Evolutionary conservation across 2,797 vertebrate genomes (phyloP), one percentile per base, ranked within the genome.

Genomic region (Notoglanidium macrostoma): DNA sequence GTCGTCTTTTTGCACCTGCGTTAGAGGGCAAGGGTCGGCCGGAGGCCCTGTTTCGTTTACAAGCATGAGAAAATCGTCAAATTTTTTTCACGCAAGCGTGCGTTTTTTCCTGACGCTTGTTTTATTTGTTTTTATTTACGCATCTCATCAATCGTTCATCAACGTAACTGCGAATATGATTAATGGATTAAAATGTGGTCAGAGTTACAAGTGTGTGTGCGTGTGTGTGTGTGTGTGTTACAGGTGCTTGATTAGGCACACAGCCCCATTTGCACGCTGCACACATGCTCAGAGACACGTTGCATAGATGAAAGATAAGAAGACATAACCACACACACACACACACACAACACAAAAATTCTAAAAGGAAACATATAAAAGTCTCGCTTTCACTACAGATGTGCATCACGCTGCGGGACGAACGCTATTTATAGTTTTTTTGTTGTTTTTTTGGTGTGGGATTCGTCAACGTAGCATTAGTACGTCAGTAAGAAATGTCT

Each of bases 211-310:
- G 93, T 93, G 93, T 68, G 86, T 67, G 63, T 79, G 12, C 83
- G 51, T 73, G 93, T 93, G 93, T 76, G 35, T 85, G 74, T 67
- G 81, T 79, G 14, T 85, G 61, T 72, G 70, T 92, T 93, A 94
- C 93, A 94, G 94, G 93, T 95, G 94, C 92, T 93, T 90, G 94
- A 93, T 94, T 92, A 92, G 92, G 93, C 92, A 92, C 90, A 92
- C 59, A 80, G 84, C 87, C 93, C 91, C 91, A 91, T 94, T 94
- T 93, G 92, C 92, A 93, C 92, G 92, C 92, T 92, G 92, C 84
- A 83, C 74, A 83, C 79, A 49, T 79, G 81, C 76, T 63, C 59
- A 29, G 35, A 80, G 74, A 88, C 87, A 80, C 76, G 21, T 51
- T 29, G 59, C 83, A 32, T 26, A 74, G 84, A 79, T 84, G 89